Evolutionary conservation across 2,888 invertebrate species (phyloP).

Genomic region (Habrosyne pyritoides): DNA sequence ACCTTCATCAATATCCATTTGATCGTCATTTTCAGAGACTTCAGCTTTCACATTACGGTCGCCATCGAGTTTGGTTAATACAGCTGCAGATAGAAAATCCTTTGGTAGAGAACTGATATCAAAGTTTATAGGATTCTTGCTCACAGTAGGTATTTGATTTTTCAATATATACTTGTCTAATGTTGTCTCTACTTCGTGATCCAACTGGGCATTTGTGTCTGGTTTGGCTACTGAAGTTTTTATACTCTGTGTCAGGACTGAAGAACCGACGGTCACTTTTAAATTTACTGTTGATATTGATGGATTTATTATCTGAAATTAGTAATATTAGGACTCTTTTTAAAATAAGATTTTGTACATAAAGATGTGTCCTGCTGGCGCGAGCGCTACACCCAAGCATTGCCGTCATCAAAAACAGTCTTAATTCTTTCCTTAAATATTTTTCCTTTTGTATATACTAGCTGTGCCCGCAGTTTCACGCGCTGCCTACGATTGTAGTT

Average conservation of each 20-base stretch:
- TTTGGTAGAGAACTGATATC: constrained; percentile 44
- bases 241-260: constrained; percentile 56
- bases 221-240: constrained; percentile 39
- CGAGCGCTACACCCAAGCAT: too few species aligned
- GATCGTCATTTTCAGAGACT: constrained; percentile 32
- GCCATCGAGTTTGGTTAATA: constrained; percentile 18
- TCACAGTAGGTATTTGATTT: neutral
- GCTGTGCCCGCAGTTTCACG: too few species aligned
- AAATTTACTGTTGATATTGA: constrained; percentile 38
- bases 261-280: constrained; percentile 59
- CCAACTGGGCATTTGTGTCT: constrained; percentile 12
- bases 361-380: too few species aligned
- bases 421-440: too few species aligned
- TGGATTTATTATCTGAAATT: constrained; percentile 43
- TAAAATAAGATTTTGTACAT: too few species aligned
- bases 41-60: constrained; percentile 28
- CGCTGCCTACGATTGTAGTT: too few species aligned
- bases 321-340: neutral
- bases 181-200: constrained; percentile 15
- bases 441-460: too few species aligned
- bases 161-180: constrained; percentile 3
- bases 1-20: constrained; percentile 69
- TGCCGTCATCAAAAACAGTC: too few species aligned
- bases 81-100: constrained; percentile 42
- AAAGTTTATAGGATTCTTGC: constrained; percentile 32